Percentiles rank a stretch among this genome's conserved stretches.
Conservation (phyloP, 2,797 vertebrate genomes). For the Rhinichthys osculus region DNA sequence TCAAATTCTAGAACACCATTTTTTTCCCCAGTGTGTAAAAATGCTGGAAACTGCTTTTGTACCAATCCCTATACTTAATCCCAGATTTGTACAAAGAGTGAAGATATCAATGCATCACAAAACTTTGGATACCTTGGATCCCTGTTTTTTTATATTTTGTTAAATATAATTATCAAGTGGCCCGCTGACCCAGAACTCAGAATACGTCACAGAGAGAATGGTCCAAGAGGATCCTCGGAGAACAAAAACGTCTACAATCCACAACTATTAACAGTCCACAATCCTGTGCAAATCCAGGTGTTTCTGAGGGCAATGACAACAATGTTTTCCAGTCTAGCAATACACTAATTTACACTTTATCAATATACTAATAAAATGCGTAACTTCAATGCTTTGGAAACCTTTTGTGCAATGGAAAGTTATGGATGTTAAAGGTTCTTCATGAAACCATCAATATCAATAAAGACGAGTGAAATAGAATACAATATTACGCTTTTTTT, state of each 20-base stretch:
- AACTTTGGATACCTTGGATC: neutral
- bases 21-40: neutral
- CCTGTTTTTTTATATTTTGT: neutral
- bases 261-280: neutral
- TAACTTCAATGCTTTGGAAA: conserved; percentile 18
- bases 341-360: neutral
- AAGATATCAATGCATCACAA: neutral
- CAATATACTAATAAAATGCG: neutral
- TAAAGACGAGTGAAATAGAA: neutral
- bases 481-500: neutral
- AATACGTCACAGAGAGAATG: conserved; percentile 40
- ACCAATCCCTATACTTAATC: neutral
- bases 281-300: neutral
- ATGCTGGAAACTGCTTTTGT: neutral
- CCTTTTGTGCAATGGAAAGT: neutral
- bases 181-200: conserved; percentile 55
- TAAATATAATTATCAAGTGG: neutral
- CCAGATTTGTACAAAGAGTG: neutral
- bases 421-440: neutral
- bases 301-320: neutral
- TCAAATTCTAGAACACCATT: neutral
- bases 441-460: neutral
- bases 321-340: neutral
- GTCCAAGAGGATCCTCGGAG: neutral
- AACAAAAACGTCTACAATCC: conserved; percentile 17